Evolutionary conservation across 2,797 vertebrate species (phyloP), one percentile per base, ranked within the genome.

Genomic region (Falco biarmicus): DNA sequence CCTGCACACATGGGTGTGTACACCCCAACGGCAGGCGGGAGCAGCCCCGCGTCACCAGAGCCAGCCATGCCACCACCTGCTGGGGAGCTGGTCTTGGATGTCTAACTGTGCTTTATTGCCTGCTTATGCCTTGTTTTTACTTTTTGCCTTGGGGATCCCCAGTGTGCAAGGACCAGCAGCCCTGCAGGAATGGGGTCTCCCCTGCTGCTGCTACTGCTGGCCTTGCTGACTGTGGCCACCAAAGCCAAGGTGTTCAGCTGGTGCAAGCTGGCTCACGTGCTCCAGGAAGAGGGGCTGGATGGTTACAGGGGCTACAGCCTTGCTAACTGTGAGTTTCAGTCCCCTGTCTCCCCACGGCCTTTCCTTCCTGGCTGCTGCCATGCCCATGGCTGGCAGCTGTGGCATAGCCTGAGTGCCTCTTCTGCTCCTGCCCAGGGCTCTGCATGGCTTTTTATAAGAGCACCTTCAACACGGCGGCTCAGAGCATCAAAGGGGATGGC

Each of bases 401-500:
- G 28, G n/a, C 59, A 66, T 26, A 48, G 14, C 26, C 63, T 50
- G 26, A 32, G 16, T 11, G 25, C 22, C 50, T 50, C 41, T 50
- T 88, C 41, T 61, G 28, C 21, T 60, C 21, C 85, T 9, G 7
- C 5, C 51, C 60, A 96, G 98, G 98, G 98, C 94, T 99, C 32
- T 99, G 98, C 82, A 90, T 97, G 71, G 84, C 95, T 51, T 32
- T 92, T 17, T 88, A 92, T 25, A 96, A 98, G 77, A 98, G 97
- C 1, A 3, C 11, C 9, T 98, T 95, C 91, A 97, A 96, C 75
- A 97, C 84, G 0, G 2, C 5, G 22, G 96, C 94, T n/a, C 94
- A 9, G 53, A 98, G 97, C 50, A 50, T 28, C 43, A 98, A 98
- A 66, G 18, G 0, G 1, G 96, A 98, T 0, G 37, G 96, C 43